Evolutionary conservation across 2,888 invertebrate genomes (phyloP), one percentile per base, ranked within the genome.

Genomic region (Pristionchus japonicus): DNA sequence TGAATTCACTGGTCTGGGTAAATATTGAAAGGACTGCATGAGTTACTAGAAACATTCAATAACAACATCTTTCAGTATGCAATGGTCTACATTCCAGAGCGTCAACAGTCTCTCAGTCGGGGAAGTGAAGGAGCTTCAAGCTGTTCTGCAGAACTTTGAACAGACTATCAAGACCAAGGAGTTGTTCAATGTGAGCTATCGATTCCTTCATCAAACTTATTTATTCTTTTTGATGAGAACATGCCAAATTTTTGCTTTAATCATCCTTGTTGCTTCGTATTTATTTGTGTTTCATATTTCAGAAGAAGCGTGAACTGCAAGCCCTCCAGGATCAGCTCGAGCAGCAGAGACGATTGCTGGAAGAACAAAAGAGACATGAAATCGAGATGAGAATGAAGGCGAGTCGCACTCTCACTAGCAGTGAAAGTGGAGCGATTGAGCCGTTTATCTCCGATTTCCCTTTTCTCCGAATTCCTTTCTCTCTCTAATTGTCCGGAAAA

Each of bases 151-250:
- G 87, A 90, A 89, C 17, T 92, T 91, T 40, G 92, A 92, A 74
- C 90, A 91, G 61, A 91, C 90, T 6, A 86, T 92, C 1, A 91
- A 92, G 89, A 92, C 92, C 13, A 92, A 92, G 82, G 92, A 92
- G 61, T 89, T 92, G 52, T 86, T 91, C 27, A 82, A 91, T 11
- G 86, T 49, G 4, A n/a, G 85, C 64, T 70, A 17, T 0, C n/a
- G n/a, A n/a, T n/a, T n/a, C n/a, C n/a, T n/a, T n/a, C n/a, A n/a
- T n/a, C n/a, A 1, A 77, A 27, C 4, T 0, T 6, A 9, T 43
- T 77, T 23, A 6, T n/a, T 40, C 43, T 34, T 3, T 77, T 31
- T 34, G 1, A 23, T 74, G 40, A n/a, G 6, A n/a, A 9, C 20
- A 52, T 80, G 49, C 1, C n/a, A n/a, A 17, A n/a, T 61, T n/a